Base-by-base conservation (phyloP, 2,888 invertebrate species). In the Rhamphomyia laevipes region DNA sequence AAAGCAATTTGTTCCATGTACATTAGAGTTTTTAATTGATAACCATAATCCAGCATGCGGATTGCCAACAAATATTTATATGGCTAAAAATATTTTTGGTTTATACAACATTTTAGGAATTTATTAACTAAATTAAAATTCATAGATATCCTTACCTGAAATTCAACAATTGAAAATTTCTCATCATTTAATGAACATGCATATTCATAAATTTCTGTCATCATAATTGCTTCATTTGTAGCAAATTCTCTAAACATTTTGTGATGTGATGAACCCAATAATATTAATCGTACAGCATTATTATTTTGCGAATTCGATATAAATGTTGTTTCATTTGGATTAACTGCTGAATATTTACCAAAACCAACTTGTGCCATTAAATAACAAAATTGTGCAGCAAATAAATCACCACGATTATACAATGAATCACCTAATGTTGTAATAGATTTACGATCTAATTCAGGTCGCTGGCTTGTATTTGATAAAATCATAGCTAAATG, bases 311-410 rank as follows among this genome's bases (percentile, higher is more conserved):
- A 56, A 48, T 53, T 53, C 15, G 51, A 48, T 47, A 57, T 56
- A 27, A 55, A 48, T 11, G 41, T 47, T 5, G 52, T 46, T 10
- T 57, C 57, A 15, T 56, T 54, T 47, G 57, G 52, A 11, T 53
- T 54, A 12, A 52, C 47, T 10, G 21, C 43, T 15, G 57, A 61
- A 52, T 68, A 69, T 11, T 67, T 64, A n/a, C 67, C 67, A 41
- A 70, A 70, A 33, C 67, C 64, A 48, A 69, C 67, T 57, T 64
- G 66, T 53, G 67, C 92, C 72, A 93, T 82, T 60, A 99, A 73
- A 74, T 95, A 96, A 70, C 95, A 96, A 71, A 97, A 93, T 69
- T 97, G 96, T 21, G 95, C 91, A 2, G 91, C 94, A 73, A 85
- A 84, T 48, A 88, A 72, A 60, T 86, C 86, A 12, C 94, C 93